Conservation (phyloP, 2,113 vertebrate genomes). For the Neolamprologus brichardi region DNA sequence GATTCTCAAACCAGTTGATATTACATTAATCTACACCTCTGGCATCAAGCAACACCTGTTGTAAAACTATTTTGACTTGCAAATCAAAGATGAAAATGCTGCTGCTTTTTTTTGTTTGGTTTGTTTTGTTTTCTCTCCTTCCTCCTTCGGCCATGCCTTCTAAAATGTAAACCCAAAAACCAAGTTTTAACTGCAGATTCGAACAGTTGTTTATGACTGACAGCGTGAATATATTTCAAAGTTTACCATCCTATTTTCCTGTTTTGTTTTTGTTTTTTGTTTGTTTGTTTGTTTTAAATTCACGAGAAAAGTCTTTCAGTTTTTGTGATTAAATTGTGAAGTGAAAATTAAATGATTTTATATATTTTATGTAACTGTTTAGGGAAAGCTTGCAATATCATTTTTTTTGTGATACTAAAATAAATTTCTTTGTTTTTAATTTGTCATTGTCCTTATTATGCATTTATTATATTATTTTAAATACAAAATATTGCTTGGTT, state of each 20-base stretch:
- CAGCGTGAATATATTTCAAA: neutral
- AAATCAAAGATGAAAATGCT: neutral
- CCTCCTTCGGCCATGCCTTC: accelerated
- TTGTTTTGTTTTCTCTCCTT: accelerated
- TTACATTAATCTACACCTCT: neutral
- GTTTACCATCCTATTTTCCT: neutral
- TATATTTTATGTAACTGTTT: neutral
- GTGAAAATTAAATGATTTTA: neutral
- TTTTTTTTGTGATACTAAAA: neutral
- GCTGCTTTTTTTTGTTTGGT: accelerated
- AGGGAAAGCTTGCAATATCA: neutral
- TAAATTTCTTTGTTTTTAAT: neutral
- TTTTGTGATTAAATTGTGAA: accelerated
- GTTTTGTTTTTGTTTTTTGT: neutral
- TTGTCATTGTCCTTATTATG: neutral
- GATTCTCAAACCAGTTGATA: accelerated
- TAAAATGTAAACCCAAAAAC: neutral
- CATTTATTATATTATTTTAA: neutral
- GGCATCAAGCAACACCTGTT: neutral
- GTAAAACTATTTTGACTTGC: neutral
- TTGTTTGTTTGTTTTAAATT: neutral
- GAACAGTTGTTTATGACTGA: neutral
- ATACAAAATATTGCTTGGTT: accelerated
- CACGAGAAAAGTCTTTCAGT: neutral
- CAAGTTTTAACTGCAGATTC: neutral